These are phyloP conservation scores for Hormaphis cornu DNA, from an alignment of 1,140 invertebrate species.

Conservation along the genomic window DNA sequence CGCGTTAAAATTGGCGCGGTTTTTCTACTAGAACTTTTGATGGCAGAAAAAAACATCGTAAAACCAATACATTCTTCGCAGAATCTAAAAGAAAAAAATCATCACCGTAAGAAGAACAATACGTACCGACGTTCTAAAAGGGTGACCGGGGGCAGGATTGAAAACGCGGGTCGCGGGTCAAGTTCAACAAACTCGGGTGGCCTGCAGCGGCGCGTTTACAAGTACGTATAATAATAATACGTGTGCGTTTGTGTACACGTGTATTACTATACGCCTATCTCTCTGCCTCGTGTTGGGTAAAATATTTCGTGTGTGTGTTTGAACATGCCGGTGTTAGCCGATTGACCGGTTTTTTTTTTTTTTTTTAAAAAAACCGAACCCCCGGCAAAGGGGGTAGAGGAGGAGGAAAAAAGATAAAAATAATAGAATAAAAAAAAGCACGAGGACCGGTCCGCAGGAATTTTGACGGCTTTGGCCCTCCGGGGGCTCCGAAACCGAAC, in stretches of 20 bases:
- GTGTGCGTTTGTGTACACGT: background rate
- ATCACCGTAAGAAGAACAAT: too few species aligned
- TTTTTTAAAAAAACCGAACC: background rate
- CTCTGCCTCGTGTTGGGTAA: too few species aligned
- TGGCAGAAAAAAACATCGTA: too few species aligned
- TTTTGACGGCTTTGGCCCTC: constrained; percentile 20
- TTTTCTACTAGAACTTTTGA: too few species aligned
- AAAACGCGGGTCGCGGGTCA: constrained; percentile 20
- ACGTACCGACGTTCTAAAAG: too few species aligned
- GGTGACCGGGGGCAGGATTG: background rate
- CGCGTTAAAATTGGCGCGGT: too few species aligned
- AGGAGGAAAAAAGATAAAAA: background rate
- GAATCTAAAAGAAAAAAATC: too few species aligned
- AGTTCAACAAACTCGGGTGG: constrained; percentile 14
- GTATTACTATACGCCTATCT: too few species aligned
- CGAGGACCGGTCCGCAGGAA: constrained; percentile 22
- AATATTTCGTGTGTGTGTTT: background rate
- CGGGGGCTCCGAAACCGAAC: constrained; percentile 19
- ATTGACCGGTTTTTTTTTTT: background rate
- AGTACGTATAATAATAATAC: background rate
- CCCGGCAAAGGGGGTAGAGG: background rate
- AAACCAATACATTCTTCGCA: too few species aligned
- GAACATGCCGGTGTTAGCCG: background rate
- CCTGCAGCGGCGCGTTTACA: background rate
- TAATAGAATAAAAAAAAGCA: background rate